phyloP scores from a whole-genome alignment of 1,140 invertebrate species.

The Leptinotarsa defecta region DNA sequence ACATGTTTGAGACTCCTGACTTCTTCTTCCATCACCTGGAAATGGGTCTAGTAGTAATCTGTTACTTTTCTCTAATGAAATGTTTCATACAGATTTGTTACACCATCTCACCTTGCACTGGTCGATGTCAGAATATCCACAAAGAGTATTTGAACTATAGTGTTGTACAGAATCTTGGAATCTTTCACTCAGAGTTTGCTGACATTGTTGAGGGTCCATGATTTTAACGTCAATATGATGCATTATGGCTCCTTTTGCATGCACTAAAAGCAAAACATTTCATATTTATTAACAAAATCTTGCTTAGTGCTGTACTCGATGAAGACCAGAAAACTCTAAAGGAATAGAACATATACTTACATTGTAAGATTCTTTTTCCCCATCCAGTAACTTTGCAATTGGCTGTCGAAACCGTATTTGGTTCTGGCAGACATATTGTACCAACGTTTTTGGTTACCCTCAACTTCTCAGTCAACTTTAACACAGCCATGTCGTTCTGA shows the following conservation, averaged over 20 bases:
- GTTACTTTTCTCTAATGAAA: slow-evolving; percentile 15
- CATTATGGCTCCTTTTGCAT: slow-evolving; percentile 73
- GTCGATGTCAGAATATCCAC: slow-evolving; percentile 51
- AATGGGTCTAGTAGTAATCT: not conserved
- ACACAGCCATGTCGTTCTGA: slow-evolving; percentile 73
- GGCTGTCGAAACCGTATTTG: slow-evolving; percentile 56
- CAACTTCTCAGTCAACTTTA: slow-evolving; percentile 69
- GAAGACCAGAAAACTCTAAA: not conserved
- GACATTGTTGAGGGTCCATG: slow-evolving; percentile 64
- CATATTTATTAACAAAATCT: not conserved
- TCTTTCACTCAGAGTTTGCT: slow-evolving; percentile 60
- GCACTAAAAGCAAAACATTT: slow-evolving; percentile 60
- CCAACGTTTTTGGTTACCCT: slow-evolving; percentile 70
- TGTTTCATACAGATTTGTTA: not conserved
- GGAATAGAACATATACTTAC: slow-evolving; percentile 58
- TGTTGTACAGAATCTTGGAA: slow-evolving; percentile 59
- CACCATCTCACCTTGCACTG: slow-evolving; percentile 57
- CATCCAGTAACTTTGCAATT: slow-evolving; percentile 80
- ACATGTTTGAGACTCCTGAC: too few relatives aligned
- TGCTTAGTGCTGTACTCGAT: too few relatives aligned
- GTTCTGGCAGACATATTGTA: slow-evolving; percentile 68
- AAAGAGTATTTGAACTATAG: slow-evolving; percentile 58
- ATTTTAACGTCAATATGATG: slow-evolving; percentile 73
- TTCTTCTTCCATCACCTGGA: too few relatives aligned
- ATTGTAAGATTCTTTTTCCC: slow-evolving; percentile 78